Evolutionary conservation across 2,797 vertebrate species (phyloP), one percentile per base, ranked within the genome.

Genomic region (Tenualosa thibaudeaui): DNA sequence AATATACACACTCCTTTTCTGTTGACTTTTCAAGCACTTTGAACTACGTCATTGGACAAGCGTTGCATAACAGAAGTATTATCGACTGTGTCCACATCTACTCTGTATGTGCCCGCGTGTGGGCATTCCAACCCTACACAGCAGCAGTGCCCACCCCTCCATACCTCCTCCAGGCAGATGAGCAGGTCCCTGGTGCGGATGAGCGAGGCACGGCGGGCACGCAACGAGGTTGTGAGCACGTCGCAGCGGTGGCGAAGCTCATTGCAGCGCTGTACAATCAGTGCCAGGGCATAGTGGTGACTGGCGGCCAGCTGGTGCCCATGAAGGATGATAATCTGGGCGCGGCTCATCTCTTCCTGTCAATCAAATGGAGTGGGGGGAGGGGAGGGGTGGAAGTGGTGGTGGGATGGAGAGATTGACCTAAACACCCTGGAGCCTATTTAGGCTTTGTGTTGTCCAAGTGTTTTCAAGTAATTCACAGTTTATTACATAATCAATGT

Each of bases 261-360:
- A 0, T 97, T 99, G 93, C 98, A 99, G 85, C 97, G 97, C 94
- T 99, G 97, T 86, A 97, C 93, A 89, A 99, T 98, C 82, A 99
- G 94, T 22, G 98, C 97, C 86, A 98, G 93, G 0, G 98, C 98
- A 0, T 99, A 99, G 93, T 99, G 98, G 87, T 98, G 97, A 91
- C 94, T 97, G 58, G 97, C 94, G 0, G 98, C 96, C 68, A 99
- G 91, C 93, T 97, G 97, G 91, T 99, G 97, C 5, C 98, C 98
- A 0, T 98, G 98, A 4, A 98, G 91, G 50, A 98, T 97, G 86
- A 97, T 90, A 83, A 97, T 90, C 85, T 96, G 97, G 49, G 97
- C 95, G 75, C 94, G 97, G 26, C 93, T 91, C 91, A 97, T 97
- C 90, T 97, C 94, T 10, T 98, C 97, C 98, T 99, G 92, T 82